phyloP scores from a whole-genome alignment of 1,140 invertebrate species.

The Spodoptera frugiperda region DNA sequence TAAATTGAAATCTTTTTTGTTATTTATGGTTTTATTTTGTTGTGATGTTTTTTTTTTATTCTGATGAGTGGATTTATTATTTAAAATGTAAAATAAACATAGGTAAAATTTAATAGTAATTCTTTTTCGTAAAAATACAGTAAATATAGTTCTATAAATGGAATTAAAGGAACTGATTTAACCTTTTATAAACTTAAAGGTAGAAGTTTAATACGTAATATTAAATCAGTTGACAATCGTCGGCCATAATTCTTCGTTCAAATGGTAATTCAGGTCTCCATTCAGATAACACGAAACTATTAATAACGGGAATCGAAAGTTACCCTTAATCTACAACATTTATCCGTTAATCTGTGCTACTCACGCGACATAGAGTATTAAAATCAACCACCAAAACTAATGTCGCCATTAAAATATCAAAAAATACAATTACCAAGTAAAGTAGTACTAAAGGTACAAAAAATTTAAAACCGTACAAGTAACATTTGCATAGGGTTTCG shows the following conservation, averaged over 20 bases:
- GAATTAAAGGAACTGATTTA: no score
- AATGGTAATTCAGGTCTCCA: constrained; percentile 11
- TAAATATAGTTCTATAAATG: no score
- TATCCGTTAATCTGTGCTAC: constrained; percentile 27
- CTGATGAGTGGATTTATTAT: no score
- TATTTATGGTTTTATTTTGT: no score
- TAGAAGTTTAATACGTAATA: neutral
- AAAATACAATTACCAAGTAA: constrained; percentile 28
- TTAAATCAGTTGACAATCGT: constrained; percentile 11
- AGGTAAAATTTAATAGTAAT: no score
- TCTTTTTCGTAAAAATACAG: no score
- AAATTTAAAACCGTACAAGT: constrained; percentile 56
- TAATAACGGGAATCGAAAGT: constrained; percentile 35
- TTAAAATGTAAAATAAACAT: no score
- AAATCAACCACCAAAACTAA: constrained; percentile 39
- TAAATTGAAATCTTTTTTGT: constrained; percentile 1
- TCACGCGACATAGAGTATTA: constrained; percentile 22
- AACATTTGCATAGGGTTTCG: constrained; percentile 73
- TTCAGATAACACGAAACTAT: constrained; percentile 45
- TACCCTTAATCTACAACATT: constrained; percentile 23
- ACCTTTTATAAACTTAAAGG: neutral
- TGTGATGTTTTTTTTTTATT: no score
- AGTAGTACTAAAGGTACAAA: constrained; percentile 57
- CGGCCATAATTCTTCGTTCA: constrained; percentile 38
- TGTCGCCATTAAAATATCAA: constrained; percentile 35